phyloP scores from a whole-genome alignment of 2,888 invertebrate genomes.

The Caenorhabditis auriculariae region DNA sequence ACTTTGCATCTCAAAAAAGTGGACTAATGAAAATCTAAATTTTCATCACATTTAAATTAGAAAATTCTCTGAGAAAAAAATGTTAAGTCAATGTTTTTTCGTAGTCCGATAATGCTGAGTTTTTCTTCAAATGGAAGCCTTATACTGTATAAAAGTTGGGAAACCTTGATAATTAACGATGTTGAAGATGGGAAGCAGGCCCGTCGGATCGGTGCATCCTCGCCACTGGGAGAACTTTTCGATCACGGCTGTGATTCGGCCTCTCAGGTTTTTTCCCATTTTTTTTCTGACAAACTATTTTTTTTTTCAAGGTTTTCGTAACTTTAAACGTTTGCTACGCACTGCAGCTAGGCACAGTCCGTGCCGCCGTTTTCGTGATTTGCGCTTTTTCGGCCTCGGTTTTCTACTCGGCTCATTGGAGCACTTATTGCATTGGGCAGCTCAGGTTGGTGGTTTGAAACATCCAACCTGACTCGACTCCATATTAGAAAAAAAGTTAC shows the following conservation, averaged over 20 bases:
- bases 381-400: conserved; percentile 90
- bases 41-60: too few species aligned
- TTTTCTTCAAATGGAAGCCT: too few species aligned
- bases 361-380: conserved; percentile 92
- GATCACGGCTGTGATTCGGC: conserved; percentile 99
- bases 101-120: too few species aligned
- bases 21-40: too few species aligned
- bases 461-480: not conserved
- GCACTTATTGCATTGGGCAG: conserved; percentile 91
- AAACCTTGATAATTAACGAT: too few species aligned
- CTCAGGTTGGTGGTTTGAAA: conserved; percentile 65
- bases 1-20: too few species aligned
- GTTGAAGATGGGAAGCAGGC: conserved; percentile 73
- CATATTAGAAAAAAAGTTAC: not conserved
- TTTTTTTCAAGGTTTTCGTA: conserved; percentile 74
- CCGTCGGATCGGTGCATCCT: conserved; percentile 84
- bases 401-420: conserved; percentile 99
- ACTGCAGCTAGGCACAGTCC: conserved; percentile 85
- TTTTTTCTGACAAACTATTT: not conserved
- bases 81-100: too few species aligned
- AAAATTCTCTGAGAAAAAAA: too few species aligned
- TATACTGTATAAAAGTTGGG: too few species aligned
- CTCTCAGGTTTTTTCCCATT: conserved; percentile 73
- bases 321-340: conserved; percentile 90
- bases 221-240: conserved; percentile 93